phyloP scores from a whole-genome alignment of 2,888 invertebrate genomes.

The Netelia fuscicornis region DNA sequence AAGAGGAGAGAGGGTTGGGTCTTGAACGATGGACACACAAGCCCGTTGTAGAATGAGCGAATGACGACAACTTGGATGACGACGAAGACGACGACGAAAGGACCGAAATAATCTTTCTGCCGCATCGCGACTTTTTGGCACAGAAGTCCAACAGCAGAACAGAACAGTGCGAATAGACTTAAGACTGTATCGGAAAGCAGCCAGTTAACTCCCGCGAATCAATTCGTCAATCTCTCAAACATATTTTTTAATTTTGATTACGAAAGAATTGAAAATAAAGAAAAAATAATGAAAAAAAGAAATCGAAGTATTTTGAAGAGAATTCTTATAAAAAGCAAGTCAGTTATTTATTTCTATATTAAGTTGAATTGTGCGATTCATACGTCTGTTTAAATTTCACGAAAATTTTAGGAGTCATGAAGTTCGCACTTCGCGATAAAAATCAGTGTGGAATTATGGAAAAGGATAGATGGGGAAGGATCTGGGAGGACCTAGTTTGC shows the following conservation, averaged over 20 bases:
- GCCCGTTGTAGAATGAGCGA: constrained; percentile 46
- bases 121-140: constrained; percentile 64
- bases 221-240: constrained; percentile 22
- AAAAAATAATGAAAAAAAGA: background rate
- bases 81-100: constrained; percentile 49
- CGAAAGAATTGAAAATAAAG: constrained; percentile 9
- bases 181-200: constrained; percentile 50
- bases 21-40: constrained; percentile 7
- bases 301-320: background rate
- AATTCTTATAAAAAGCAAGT: background rate
- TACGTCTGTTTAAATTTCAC: background rate
- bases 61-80: constrained; percentile 43
- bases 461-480: too few relatives aligned
- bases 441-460: background rate
- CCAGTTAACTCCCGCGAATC: constrained; percentile 29
- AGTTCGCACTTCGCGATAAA: background rate
- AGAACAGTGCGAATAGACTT: constrained; percentile 48
- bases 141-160: constrained; percentile 42
- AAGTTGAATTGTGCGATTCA: background rate
- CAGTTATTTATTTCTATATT: background rate
- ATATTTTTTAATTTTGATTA: constrained; percentile 31
- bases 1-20: background rate
- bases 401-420: background rate
- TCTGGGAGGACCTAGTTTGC: background rate
- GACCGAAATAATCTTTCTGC: constrained; percentile 65